These are phyloP conservation scores for Drosophila borealis DNA, from an alignment of 2,888 invertebrate genomes.

Conservation along the genomic window DNA sequence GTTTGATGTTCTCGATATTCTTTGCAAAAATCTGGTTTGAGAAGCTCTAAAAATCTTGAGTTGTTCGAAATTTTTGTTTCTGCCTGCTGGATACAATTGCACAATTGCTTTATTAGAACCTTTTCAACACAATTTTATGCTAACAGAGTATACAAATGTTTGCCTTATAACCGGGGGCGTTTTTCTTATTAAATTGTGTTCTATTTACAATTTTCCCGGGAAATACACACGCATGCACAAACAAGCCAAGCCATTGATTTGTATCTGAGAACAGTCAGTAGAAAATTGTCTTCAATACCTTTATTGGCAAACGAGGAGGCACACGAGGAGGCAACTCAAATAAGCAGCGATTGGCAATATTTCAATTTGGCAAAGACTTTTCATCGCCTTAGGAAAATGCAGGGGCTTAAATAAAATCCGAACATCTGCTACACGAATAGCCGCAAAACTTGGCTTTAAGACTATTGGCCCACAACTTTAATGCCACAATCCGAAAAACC, in stretches of 20 bases:
- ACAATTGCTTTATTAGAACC: not conserved
- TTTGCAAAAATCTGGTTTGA: too few species aligned
- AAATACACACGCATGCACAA: slow-evolving; percentile 1
- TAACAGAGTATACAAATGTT: not conserved
- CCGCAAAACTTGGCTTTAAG: slow-evolving; percentile 38
- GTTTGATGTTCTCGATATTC: too few species aligned
- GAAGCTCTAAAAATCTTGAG: not conserved
- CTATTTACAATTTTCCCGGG: slow-evolving; percentile 1
- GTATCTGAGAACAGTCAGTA: slow-evolving; percentile 10
- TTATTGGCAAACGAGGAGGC: not conserved
- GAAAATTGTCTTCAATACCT: slow-evolving; percentile 13
- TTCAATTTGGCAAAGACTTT: slow-evolving; percentile 29
- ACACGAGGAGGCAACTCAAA: not conserved
- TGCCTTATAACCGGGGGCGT: slow-evolving; percentile 4
- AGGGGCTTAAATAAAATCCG: slow-evolving; percentile 14
- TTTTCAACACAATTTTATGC: not conserved
- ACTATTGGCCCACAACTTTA: slow-evolving; percentile 27
- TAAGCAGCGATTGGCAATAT: slow-evolving; percentile 30
- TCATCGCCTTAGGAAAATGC: slow-evolving; percentile 25
- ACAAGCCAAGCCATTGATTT: slow-evolving; percentile 16
- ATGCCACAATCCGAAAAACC: slow-evolving; percentile 17
- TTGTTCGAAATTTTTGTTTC: not conserved
- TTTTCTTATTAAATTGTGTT: slow-evolving; percentile 8
- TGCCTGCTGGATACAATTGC: not conserved
- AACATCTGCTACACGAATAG: slow-evolving; percentile 24